Evolutionary conservation across 2,797 vertebrate species (phyloP).

Genomic region (Rhodeus uyekii): DNA sequence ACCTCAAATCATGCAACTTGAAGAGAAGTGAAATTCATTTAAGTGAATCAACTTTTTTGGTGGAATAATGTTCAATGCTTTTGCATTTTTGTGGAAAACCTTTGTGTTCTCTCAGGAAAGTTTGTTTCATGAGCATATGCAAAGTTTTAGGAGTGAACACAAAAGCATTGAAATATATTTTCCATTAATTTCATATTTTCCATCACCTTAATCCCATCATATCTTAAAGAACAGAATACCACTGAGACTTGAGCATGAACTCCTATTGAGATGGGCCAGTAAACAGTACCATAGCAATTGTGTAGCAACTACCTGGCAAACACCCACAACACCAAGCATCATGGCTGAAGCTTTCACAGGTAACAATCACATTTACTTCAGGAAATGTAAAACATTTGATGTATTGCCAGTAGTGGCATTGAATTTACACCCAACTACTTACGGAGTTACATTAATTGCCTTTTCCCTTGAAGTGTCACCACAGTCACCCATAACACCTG

Average conservation of each 20-base stretch:
- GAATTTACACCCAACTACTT: constrained; percentile 60
- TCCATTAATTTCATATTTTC: not conserved
- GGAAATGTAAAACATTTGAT: not conserved
- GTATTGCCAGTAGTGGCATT: not conserved
- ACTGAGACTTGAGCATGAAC: not conserved
- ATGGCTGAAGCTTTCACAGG: not conserved
- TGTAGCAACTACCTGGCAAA: not conserved
- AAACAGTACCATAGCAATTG: no score
- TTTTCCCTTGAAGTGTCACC: constrained; percentile 78
- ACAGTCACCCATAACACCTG: constrained; percentile 78
- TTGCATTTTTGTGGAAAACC: not conserved
- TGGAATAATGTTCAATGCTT: not conserved
- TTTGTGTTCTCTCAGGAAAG: not conserved
- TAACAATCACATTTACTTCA: not conserved
- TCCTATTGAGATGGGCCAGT: not conserved
- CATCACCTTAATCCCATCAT: not conserved
- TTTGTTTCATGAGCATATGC: not conserved
- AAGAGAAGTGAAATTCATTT: not conserved
- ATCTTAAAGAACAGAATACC: not conserved
- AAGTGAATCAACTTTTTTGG: not conserved
- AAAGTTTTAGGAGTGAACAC: not conserved
- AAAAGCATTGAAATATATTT: not conserved
- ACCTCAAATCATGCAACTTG: not conserved
- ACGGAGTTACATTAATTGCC: constrained; percentile 82
- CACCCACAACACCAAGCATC: not conserved